Percentiles rank a stretch among this genome's conserved stretches.
These are phyloP conservation scores for Pempheris klunzingeri DNA, from an alignment of 2,797 vertebrate genomes.

Conservation along the genomic window DNA sequence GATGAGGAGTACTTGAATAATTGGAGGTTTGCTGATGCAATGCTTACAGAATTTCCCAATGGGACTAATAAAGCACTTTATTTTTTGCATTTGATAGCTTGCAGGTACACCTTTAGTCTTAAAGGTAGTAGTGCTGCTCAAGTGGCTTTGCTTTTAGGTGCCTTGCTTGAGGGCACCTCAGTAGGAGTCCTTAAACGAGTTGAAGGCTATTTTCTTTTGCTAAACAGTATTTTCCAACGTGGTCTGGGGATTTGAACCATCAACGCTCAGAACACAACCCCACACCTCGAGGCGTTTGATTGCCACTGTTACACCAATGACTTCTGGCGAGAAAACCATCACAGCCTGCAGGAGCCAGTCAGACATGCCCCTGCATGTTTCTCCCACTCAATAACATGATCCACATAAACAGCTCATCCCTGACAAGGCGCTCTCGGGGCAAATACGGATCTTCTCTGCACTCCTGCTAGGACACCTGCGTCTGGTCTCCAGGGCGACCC, in stretches of 20 bases:
- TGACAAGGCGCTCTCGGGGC: conserved; percentile 11
- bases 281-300: not conserved
- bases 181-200: not conserved
- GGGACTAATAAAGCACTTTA: conserved; percentile 13
- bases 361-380: conserved; percentile 20
- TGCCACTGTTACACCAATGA: not conserved
- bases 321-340: conserved; percentile 12
- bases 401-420: conserved; percentile 45
- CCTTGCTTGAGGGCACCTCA: not conserved
- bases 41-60: not conserved
- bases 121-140: not conserved
- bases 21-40: conserved; percentile 16
- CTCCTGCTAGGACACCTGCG: conserved; percentile 50
- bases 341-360: not conserved
- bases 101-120: not conserved
- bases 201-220: not conserved
- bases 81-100: conserved; percentile 15
- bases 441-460: conserved; percentile 22
- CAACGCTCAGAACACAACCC: not conserved
- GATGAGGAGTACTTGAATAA: not conserved
- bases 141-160: not conserved
- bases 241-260: not conserved
- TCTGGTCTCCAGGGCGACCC: conserved; percentile 64
- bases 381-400: conserved; percentile 43
- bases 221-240: not conserved